Base-by-base conservation (phyloP, 2,113 vertebrate genomes). In the Perca schrenkii region DNA sequence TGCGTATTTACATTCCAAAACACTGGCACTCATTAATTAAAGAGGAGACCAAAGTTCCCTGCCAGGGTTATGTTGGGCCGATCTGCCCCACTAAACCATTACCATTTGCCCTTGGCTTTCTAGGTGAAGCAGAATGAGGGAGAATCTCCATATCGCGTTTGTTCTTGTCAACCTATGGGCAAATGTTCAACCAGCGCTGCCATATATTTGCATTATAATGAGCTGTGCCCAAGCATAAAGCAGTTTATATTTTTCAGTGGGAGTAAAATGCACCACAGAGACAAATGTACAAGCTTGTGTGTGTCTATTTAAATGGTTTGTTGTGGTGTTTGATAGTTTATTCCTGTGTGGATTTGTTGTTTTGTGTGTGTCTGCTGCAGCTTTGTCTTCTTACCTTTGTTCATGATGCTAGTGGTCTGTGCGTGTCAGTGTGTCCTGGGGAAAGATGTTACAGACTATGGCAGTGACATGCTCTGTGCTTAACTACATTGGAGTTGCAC, bases 171-270 rank as follows among this genome's bases (percentile, higher is more conserved):
- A 91, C 92, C 90, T 91, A 90, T 92, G 89, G 86, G 92, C 90
- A 83, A 82, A 87, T 66, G 56, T 76, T 90, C 77, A 86, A 87
- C 64, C 73, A 49, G 77, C 21, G 8, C 89, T 82, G 86, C 92
- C 89, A 90, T 89, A 91, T 85, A 92, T 94, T 94, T 94, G 89
- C 91, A 94, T 94, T 82, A 77, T 90, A 95, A 94, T 94, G 91
- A 86, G 65, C 83, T 65, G 66, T 77, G 75, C 68, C 65, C 77
- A 75, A 69, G 89, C 67, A 57, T 81, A 56, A 90, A 92, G 40
- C 79, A 46, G 60, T 75, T 87, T 80, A 21, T 76, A 53, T 82
- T 88, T 84, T 71, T 65, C 72, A 67, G 46, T 46, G 62, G 67
- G 74, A 77, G 62, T 77, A 68, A 88, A 92, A 85, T 76, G 66